A percentile compares a stretch with the other conserved stretches of the same genome.
Conservation (phyloP, 2,113 vertebrate species). For the Cisticola juncidis region DNA sequence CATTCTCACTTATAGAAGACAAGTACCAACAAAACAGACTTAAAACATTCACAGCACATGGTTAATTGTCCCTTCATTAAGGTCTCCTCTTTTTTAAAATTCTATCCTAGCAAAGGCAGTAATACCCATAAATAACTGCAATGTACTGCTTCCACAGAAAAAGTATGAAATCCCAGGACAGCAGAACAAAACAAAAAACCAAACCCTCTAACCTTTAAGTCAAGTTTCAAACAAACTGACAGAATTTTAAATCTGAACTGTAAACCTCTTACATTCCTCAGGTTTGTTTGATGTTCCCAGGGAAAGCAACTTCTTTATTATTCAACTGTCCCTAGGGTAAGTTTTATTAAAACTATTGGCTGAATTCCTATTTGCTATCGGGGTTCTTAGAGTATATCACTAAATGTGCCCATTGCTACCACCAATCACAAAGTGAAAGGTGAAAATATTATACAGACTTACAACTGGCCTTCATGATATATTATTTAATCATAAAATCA, state of each 20-base stretch:
- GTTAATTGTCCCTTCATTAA: background rate
- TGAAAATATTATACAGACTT: background rate
- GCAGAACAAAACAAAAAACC: background rate
- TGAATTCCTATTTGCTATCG: background rate
- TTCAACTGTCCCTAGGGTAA: background rate
- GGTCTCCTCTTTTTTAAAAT: background rate
- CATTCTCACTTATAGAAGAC: background rate
- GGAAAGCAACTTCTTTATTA: background rate
- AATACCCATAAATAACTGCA: background rate
- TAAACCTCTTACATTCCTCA: background rate
- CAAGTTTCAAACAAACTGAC: background rate
- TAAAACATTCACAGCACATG: background rate
- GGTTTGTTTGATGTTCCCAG: background rate
- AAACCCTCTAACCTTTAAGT: background rate
- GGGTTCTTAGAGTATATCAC: background rate
- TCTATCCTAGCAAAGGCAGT: background rate
- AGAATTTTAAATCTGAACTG: background rate
- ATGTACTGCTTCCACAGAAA: background rate
- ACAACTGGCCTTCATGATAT: fast-evolving
- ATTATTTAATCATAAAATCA: background rate
- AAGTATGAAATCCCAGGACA: background rate
- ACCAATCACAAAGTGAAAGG: background rate
- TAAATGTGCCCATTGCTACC: background rate
- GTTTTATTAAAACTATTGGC: background rate
- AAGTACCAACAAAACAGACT: background rate